Base-by-base conservation (phyloP, 2,113 vertebrate species). In the Abramis brama region DNA sequence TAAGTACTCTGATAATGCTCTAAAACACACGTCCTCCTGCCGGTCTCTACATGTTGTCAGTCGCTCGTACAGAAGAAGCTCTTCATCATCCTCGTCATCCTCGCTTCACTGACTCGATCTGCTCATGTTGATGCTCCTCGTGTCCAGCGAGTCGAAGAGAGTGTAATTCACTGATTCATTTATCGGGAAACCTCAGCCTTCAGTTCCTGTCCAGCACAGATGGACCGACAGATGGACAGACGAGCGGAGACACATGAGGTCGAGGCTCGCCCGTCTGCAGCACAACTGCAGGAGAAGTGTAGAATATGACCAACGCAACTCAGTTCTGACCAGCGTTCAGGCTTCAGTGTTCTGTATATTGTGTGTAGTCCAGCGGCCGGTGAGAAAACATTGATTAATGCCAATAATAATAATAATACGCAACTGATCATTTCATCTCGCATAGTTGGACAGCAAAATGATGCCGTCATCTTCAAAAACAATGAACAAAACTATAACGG, bases 161-260 rank as follows among this genome's bases (percentile, higher is more conserved):
- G 50, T 13, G 27, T 57, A 21, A 57, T 75, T 36, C 4, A 36
- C 45, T 78, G 76, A 78, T 36, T 78, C 6, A 13, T 78, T 78
- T 78, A 75, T 43, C 23, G 17, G 55, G 71, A 75, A 76, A 76
- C 73, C 0, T 27, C 73, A 50, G 50, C 52, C 76, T 39, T 19
- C 57, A 79, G 77, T 13, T 79, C 52, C 55, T 79, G 52, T 39
- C 25, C 0, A 5, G 47, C 57, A 81, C 79, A 81, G 2, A 62
- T 66, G 79, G 79, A 66, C 23, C 0, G 57, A 62, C 79, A 81
- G 79, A 64, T 80, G 78, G n/a, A 64, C 36, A 80, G 5, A 57
- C 19, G 19, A 1, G 19, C 3, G 0, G 55, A 8, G 55, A 21
- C 55, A 15, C 50, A 17, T 52, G 50, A 52, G 1, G 52, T 17